Conservation (phyloP, 2,113 vertebrate genomes). For the Pelusios castaneus region DNA sequence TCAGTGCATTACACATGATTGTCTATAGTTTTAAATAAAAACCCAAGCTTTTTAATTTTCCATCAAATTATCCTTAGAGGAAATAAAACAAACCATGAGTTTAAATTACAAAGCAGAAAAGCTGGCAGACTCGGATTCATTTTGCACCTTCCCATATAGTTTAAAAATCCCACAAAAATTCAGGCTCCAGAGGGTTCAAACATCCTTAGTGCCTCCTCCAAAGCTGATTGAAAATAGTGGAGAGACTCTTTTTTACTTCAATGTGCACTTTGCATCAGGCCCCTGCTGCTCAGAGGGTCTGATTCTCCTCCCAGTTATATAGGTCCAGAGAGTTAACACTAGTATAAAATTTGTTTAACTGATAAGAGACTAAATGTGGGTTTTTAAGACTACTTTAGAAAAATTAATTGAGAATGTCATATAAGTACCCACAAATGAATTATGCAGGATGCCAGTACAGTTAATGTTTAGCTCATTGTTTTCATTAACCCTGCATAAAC, state of each 20-base stretch:
- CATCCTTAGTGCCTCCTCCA: background rate
- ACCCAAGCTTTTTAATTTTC: conserved; percentile 36
- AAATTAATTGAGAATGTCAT: background rate
- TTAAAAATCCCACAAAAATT: conserved; percentile 58
- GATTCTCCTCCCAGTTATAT: background rate
- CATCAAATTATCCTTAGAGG: conserved; percentile 57
- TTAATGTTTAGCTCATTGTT: background rate
- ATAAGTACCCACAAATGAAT: background rate
- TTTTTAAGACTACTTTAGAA: background rate
- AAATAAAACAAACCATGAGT: conserved; percentile 55
- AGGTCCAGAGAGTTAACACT: background rate
- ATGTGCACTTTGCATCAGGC: conserved; percentile 38
- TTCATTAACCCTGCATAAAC: background rate
- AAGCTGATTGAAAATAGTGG: background rate
- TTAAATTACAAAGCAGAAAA: conserved; percentile 57
- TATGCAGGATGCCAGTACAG: background rate
- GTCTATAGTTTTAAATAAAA: conserved; percentile 64
- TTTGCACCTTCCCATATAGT: conserved; percentile 37
- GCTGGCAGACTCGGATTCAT: conserved; percentile 30
- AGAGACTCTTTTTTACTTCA: conserved; percentile 24
- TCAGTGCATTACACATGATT: conserved; percentile 68
- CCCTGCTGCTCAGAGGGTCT: background rate
- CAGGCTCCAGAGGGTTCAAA: background rate
- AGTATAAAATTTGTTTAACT: background rate
- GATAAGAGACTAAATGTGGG: background rate